A percentile compares a stretch with the other conserved stretches of the same genome.
Conservation (phyloP, 1,140 invertebrate genomes). For the Drosophila grimshawi region DNA sequence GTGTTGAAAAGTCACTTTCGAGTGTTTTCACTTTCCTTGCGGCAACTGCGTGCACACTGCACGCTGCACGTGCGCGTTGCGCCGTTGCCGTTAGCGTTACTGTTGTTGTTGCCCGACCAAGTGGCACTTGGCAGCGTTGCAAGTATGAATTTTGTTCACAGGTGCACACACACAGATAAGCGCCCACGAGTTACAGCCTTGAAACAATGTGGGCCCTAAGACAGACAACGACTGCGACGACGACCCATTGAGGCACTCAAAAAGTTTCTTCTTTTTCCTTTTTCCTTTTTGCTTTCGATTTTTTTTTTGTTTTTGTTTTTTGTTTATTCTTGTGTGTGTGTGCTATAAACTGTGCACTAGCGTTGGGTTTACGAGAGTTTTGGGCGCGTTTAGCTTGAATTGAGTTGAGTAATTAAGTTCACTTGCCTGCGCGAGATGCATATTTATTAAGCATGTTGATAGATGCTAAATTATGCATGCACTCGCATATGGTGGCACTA, state of each 20-base stretch:
- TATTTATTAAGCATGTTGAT: conserved; percentile 20
- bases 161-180: conserved; percentile 47
- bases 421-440: conserved; percentile 18
- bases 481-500: conserved; percentile 40
- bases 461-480: conserved; percentile 56
- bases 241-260: conserved; percentile 40
- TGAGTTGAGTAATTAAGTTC: conserved; percentile 53
- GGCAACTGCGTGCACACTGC: conserved; percentile 48
- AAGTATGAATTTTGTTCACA: conserved; percentile 50
- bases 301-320: not conserved
- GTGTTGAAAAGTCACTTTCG: conserved; percentile 73
- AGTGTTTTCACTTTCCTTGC: conserved; percentile 75
- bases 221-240: conserved; percentile 16
- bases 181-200: conserved; percentile 58
- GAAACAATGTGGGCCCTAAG: conserved; percentile 42
- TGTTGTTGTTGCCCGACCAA: conserved; percentile 45
- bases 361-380: conserved; percentile 14
- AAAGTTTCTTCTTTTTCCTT: conserved; percentile 26
- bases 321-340: not conserved
- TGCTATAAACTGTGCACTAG: conserved; percentile 3
- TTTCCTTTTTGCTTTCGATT: conserved; percentile 2
- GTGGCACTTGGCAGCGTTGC: conserved; percentile 62
- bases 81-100: conserved; percentile 15
- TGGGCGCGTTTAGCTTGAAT: conserved; percentile 41
- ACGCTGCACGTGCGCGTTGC: conserved; percentile 71